These are phyloP conservation scores for Rhodinocichla rosea DNA, from an alignment of 2,113 vertebrate species.

Conservation along the genomic window DNA sequence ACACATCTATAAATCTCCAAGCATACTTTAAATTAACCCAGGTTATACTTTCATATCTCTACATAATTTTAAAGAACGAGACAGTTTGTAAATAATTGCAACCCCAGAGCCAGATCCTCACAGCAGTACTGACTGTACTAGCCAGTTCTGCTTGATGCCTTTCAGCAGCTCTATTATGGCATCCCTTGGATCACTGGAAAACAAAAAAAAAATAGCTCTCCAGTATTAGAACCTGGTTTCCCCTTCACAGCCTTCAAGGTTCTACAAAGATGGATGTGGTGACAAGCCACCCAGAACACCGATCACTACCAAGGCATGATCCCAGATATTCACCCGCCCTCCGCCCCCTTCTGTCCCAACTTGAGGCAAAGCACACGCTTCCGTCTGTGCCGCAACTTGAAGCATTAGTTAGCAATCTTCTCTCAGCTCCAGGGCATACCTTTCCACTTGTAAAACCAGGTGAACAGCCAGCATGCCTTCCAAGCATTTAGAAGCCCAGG, in stretches of 20 bases:
- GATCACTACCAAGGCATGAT: rapidly evolving
- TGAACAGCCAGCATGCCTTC: conserved; percentile 31
- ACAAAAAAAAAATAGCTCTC: neutral
- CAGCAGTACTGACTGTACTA: rapidly evolving
- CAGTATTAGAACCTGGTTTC: neutral
- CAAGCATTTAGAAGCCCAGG: neutral
- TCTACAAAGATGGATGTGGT: neutral
- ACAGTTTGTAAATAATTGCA: neutral
- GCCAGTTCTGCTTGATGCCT: neutral
- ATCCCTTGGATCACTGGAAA: neutral
- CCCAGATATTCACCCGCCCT: neutral
- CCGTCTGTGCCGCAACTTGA: neutral
- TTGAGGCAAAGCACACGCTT: neutral
- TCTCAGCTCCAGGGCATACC: conserved; percentile 33
- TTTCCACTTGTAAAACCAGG: conserved; percentile 24
- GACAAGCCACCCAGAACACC: rapidly evolving
- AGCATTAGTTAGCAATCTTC: neutral
- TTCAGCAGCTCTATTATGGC: neutral
- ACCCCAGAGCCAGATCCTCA: neutral
- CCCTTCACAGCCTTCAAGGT: neutral
- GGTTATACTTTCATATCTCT: neutral
- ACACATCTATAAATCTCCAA: neutral
- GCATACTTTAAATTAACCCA: neutral
- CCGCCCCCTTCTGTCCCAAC: neutral
- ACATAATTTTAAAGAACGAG: neutral